Evolutionary conservation across 2,888 invertebrate species (phyloP).

Genomic region (Hypolimnas misippus): DNA sequence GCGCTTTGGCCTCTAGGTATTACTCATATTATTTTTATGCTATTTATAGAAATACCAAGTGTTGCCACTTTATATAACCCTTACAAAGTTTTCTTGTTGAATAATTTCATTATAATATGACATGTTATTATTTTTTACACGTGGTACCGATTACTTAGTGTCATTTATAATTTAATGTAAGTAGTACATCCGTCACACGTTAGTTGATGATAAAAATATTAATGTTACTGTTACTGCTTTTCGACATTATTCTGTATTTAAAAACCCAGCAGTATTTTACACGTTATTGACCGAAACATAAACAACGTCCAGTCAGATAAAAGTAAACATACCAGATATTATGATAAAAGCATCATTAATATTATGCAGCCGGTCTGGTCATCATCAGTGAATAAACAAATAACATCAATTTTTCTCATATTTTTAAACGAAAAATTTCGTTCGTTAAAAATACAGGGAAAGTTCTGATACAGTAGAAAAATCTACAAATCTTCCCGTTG

Average conservation of each 20-base stretch:
- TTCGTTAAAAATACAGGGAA: conserved; percentile 4
- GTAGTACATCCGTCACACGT: neutral
- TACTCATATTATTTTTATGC: conserved; percentile 17
- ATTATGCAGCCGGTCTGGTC: conserved; percentile 22
- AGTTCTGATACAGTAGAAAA: neutral
- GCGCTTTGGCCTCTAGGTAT: conserved; percentile 15
- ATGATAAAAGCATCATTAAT: conserved; percentile 30
- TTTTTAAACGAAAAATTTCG: neutral
- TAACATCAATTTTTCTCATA: neutral
- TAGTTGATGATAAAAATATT: conserved; percentile 6
- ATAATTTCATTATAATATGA: neutral
- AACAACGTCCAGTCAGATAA: conserved; percentile 28
- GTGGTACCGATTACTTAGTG: neutral
- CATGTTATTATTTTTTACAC: neutral
- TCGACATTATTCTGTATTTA: conserved; percentile 6
- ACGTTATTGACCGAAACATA: conserved; percentile 20
- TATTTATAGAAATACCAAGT: conserved; percentile 23
- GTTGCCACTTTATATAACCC: neutral
- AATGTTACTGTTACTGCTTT: neutral
- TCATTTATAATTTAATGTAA: conserved; percentile 10
- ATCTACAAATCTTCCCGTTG: conserved; percentile 42
- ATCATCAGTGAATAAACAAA: conserved; percentile 14
- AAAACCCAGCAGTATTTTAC: conserved; percentile 21
- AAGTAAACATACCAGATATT: conserved; percentile 40
- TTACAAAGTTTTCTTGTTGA: neutral